Conservation (phyloP, 2,113 vertebrate species). For the Eubucco bourcierii region DNA sequence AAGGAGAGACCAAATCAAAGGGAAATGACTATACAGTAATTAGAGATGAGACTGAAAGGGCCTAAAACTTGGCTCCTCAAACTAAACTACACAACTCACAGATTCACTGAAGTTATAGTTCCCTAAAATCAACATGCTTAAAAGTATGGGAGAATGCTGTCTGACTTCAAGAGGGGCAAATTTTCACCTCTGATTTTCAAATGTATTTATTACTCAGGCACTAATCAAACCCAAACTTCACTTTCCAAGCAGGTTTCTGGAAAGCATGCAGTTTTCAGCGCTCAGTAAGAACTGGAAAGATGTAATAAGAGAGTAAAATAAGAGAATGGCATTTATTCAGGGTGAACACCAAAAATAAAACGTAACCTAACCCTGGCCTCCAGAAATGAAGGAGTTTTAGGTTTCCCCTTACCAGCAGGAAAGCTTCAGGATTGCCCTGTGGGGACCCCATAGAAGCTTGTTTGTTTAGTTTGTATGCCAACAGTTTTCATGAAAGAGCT, state of each 20-base stretch:
- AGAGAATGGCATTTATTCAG: background rate
- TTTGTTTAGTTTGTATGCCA: background rate
- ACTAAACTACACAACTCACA: background rate
- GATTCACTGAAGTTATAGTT: background rate
- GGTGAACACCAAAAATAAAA: background rate
- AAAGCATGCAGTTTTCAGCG: background rate
- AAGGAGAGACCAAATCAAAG: background rate
- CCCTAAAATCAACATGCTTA: background rate
- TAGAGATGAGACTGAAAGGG: background rate
- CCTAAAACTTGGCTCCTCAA: background rate
- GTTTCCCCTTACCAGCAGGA: background rate
- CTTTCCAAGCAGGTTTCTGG: background rate
- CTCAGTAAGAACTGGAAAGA: background rate
- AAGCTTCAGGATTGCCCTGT: background rate
- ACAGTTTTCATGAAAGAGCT: background rate
- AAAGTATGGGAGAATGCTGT: accelerated
- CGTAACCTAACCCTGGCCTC: background rate
- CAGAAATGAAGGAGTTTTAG: background rate
- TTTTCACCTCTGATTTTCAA: background rate
- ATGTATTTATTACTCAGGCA: background rate
- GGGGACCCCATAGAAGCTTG: background rate
- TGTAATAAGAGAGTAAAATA: background rate
- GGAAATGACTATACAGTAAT: background rate
- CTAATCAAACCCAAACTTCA: background rate
- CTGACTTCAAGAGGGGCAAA: background rate